Evolutionary conservation across 1,140 invertebrate species (phyloP), one percentile per base, ranked within the genome.

Genomic region (Formica exsecta): DNA sequence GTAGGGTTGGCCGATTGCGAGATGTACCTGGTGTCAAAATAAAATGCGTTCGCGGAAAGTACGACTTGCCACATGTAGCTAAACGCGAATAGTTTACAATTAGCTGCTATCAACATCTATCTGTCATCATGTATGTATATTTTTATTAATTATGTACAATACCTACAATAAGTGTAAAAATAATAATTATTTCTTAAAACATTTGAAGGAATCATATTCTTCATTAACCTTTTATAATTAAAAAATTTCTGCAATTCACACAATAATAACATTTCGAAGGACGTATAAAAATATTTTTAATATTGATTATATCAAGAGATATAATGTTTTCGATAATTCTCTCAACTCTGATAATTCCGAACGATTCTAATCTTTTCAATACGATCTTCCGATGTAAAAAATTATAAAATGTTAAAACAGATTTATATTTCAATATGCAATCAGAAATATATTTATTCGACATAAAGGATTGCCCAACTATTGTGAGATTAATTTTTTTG

Each of bases 11-110:
- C 13, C 96, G 98, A 80, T 93, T 98, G 13, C 97, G 98, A 94
- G 99, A 99, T 95, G 97, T 98, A 81, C 99, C 99, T 86, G 98
- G 98, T 83, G 98, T 99, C 22, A 99, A 99, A 95, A 95, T 99
- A 25, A 99, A 98, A 93, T 99, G 99, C 91, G 97, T 99, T 1
- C 96, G 99, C 79, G 99, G 99, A 65, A 98, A 97, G 93, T 98
- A 97, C 93, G 99, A 99, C 95, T 96, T 99, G 89, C 96, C 97
- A n/a, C 98, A 99, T 94, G 98, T 99, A 41, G 94, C 97, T 68
- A 98, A 98, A 88, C 81, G 36, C 13, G 13, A 32, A 29, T 81
- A 71, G 16, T 71, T 25, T 59, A 5, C 61, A 57, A 57, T 66
- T 57, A 54, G 48, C 7, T 81, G 3, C 4, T 4, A 32, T 29